phyloP scores from a whole-genome alignment of 2,113 vertebrate species.

The Megaleporinus macrocephalus region DNA sequence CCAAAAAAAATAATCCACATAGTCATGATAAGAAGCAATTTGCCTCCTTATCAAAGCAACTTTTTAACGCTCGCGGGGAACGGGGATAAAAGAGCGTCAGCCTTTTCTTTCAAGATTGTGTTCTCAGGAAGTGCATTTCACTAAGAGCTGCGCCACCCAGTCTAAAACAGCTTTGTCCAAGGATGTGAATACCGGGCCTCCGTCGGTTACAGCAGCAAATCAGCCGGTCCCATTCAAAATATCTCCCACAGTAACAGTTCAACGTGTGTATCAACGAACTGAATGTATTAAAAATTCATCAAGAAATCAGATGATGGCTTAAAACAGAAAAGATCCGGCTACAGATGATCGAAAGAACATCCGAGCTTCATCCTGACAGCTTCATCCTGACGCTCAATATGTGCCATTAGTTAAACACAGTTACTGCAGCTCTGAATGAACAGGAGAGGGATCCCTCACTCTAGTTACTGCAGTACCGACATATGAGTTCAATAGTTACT shows the following conservation, averaged over 20 bases:
- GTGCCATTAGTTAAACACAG: conserved; percentile 1
- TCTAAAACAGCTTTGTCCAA: not conserved
- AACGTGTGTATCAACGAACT: not conserved
- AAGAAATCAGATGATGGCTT: not conserved
- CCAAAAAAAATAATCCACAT: not conserved
- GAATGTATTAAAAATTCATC: not conserved
- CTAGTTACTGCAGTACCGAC: no score
- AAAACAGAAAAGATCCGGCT: not conserved
- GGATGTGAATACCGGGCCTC: conserved; percentile 9
- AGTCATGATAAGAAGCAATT: not conserved
- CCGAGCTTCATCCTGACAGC: not conserved
- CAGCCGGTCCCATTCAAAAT: not conserved
- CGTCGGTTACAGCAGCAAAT: not conserved
- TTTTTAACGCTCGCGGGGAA: not conserved
- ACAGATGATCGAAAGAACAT: not conserved
- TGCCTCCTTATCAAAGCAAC: conserved; percentile 10
- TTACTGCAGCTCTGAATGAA: not conserved
- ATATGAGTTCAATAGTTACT: no score
- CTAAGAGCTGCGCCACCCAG: conserved; percentile 1
- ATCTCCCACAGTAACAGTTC: not conserved
- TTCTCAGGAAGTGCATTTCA: not conserved
- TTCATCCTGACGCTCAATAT: not conserved
- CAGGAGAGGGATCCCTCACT: no score
- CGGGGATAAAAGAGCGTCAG: conserved; percentile 3
- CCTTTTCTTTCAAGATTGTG: conserved; percentile 1